Evolutionary conservation across 2,888 invertebrate genomes (phyloP), one percentile per base, ranked within the genome.

Genomic region (Stenodera caucasica): DNA sequence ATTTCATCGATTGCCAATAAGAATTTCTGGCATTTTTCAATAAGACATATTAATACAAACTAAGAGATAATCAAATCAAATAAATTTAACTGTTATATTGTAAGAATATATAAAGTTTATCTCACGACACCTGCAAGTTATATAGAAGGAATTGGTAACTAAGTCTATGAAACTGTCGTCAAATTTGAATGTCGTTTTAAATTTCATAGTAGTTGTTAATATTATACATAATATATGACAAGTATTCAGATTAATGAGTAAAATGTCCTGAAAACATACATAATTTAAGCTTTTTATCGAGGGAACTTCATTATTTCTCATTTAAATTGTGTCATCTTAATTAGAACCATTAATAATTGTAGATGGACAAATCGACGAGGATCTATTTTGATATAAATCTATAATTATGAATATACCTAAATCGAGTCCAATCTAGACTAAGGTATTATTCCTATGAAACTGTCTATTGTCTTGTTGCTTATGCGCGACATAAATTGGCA

Each of bases 401-500:
- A 5, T 30, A 30, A 30, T 26, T 26, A 26, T 18, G 18, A 40
- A 45, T 45, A 45, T 23, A 45, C 45, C 23, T 45, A 23, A n/a
- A 23, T 45, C 12, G 7, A 12, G n/a, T 1, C 23, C 23, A 45
- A 45, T 23, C 12, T 40, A 18, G 1, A 18, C 1, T 21, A 23
- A 23, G 45, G 12, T 45, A 23, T n/a, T 23, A 45, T 45, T 23
- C 23, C 12, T 45, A 23, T 45, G 45, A 45, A 23, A 45, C 12
- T 45, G 9, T 23, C 23, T 45, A 45, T 45, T 45, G 45, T 45
- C 45, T 45, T 45, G 45, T 45, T 45, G 45, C 45, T 45, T 45
- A 12, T 45, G 45, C 23, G 21, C 45, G 45, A 45, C 45, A 23
- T 29, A 57, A 64, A 45, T 67, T 67, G 67, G 67, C 67, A 67